Evolutionary conservation across 1,140 invertebrate genomes (phyloP).

Genomic region (Pseudoatta argentina): DNA sequence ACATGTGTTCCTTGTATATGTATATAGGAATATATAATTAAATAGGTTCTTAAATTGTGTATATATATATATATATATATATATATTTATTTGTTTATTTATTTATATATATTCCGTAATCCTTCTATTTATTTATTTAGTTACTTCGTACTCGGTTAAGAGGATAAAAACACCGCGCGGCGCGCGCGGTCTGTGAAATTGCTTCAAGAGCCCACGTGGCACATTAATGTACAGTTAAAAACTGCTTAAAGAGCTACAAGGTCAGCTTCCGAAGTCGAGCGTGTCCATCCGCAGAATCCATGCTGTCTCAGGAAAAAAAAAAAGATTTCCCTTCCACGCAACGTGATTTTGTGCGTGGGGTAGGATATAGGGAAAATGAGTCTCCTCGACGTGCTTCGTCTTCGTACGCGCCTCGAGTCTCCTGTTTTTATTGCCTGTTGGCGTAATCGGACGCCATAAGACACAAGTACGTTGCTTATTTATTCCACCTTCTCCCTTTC

Average conservation of each 20-base stretch:
- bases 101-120: constrained; percentile 61
- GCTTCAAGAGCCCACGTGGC: constrained; percentile 66
- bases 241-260: constrained; percentile 58
- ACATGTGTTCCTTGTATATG: constrained; percentile 73
- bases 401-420: constrained; percentile 51
- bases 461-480: constrained; percentile 76
- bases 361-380: constrained; percentile 1
- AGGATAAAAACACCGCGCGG: constrained; percentile 67
- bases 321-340: constrained; percentile 38
- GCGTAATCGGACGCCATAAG: constrained; percentile 73
- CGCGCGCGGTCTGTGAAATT: constrained; percentile 64
- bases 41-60: constrained; percentile 72
- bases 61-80: constrained; percentile 68
- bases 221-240: constrained; percentile 54
- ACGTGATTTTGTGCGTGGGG: background rate
- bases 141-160: constrained; percentile 61
- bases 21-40: constrained; percentile 80
- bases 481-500: constrained; percentile 44
- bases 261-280: constrained; percentile 57
- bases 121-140: constrained; percentile 54
- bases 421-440: constrained; percentile 67
- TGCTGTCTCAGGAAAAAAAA: constrained; percentile 8
- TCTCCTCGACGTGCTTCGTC: constrained; percentile 30
- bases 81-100: constrained; percentile 71
- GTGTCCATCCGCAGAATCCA: constrained; percentile 35